Evolutionary conservation across 2,888 invertebrate genomes (phyloP).

Genomic region (Tipula confusa): DNA sequence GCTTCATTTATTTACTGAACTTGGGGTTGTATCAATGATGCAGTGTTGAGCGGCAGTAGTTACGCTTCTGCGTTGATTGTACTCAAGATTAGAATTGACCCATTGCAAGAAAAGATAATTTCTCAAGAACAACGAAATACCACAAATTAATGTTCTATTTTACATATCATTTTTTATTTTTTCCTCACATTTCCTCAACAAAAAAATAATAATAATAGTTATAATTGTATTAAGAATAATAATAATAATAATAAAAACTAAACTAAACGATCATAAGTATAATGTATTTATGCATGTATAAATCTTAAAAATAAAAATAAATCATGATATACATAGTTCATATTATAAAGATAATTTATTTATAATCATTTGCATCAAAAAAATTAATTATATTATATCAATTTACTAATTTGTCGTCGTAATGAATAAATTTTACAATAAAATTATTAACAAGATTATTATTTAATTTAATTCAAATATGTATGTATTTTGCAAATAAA

Average conservation of each 20-base stretch:
- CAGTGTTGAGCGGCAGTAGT: too few relatives aligned
- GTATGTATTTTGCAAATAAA: neutral
- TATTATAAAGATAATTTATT: neutral
- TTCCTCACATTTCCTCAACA: conserved; percentile 3
- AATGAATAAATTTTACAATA: neutral
- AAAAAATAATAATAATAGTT: neutral
- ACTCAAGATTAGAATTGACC: too few relatives aligned
- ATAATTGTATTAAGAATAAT: neutral
- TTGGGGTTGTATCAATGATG: too few relatives aligned
- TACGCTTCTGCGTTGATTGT: too few relatives aligned
- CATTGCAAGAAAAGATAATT: too few relatives aligned
- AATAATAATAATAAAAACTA: neutral
- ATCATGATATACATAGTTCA: neutral
- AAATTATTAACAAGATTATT: neutral
- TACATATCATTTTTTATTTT: conserved; percentile 3
- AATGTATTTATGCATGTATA: neutral
- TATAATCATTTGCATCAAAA: neutral
- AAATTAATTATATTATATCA: neutral
- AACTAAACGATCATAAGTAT: neutral
- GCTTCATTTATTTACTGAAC: too few relatives aligned
- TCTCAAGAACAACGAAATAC: too few relatives aligned
- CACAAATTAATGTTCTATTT: neutral
- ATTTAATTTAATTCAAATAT: neutral
- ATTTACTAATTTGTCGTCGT: neutral
- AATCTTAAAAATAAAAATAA: neutral